These are phyloP conservation scores for Steinernema khuongi DNA, from an alignment of 1,140 invertebrate species.

Conservation along the genomic window DNA sequence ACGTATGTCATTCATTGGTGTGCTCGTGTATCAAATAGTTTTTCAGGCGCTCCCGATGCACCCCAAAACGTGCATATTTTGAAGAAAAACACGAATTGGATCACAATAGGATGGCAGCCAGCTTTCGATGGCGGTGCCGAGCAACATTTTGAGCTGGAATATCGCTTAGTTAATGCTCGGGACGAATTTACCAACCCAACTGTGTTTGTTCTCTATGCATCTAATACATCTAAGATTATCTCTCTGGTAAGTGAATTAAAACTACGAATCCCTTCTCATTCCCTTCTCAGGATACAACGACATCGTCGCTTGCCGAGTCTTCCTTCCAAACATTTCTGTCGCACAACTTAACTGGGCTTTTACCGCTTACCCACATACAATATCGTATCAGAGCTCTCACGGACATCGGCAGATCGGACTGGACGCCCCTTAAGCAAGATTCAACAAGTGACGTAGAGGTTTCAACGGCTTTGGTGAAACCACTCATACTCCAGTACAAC, in stretches of 20 bases:
- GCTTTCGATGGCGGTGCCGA: constrained; percentile 44
- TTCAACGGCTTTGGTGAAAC: not conserved
- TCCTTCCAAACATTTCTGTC: too few relatives aligned
- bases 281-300: too few relatives aligned
- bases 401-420: too few relatives aligned
- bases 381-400: too few relatives aligned
- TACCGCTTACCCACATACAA: too few relatives aligned
- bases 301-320: too few relatives aligned
- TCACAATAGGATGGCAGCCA: constrained; percentile 41
- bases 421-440: constrained; percentile 37
- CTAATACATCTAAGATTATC: constrained; percentile 33
- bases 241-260: too few relatives aligned
- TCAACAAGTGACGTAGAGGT: constrained; percentile 32
- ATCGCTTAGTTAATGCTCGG: constrained; percentile 34
- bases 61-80: constrained; percentile 33
- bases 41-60: constrained; percentile 36
- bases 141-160: constrained; percentile 46
- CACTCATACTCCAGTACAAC: constrained; percentile 24
- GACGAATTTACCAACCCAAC: constrained; percentile 27
- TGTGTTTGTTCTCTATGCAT: constrained; percentile 30
- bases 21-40: too few relatives aligned
- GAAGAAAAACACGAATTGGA: constrained; percentile 25
- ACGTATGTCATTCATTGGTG: constrained; percentile 29
- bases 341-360: too few relatives aligned
- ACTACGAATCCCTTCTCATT: too few relatives aligned